These are phyloP conservation scores for Lethenteron reissneri DNA, from an alignment of 2,113 vertebrate genomes.

Conservation along the genomic window DNA sequence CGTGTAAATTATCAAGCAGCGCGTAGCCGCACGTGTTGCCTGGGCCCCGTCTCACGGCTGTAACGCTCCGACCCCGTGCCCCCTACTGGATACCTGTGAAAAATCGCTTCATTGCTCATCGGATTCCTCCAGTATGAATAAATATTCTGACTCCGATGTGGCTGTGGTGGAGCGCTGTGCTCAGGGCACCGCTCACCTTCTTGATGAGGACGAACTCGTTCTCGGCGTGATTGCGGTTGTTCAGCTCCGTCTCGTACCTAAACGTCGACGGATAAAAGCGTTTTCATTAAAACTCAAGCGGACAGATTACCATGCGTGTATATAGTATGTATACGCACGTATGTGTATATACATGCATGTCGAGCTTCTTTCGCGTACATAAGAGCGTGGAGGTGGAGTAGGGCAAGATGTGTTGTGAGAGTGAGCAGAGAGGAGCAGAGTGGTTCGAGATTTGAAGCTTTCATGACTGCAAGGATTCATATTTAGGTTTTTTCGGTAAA, in stretches of 20 bases:
- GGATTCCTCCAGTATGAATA: not conserved
- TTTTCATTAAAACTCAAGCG: no score
- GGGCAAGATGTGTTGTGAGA: no score
- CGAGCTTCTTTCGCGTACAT: no score
- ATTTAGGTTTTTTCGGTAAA: no score
- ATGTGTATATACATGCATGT: no score
- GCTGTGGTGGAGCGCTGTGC: not conserved
- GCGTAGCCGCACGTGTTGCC: not conserved
- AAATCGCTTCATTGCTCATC: not conserved
- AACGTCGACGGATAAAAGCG: not conserved
- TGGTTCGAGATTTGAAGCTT: no score
- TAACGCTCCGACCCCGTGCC: not conserved
- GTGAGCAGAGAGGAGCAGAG: no score
- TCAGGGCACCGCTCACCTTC: constrained; percentile 19
- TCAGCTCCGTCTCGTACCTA: constrained; percentile 27
- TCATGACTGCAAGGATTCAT: no score
- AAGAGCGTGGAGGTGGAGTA: no score
- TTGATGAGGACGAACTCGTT: constrained; percentile 30
- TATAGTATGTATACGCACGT: no score
- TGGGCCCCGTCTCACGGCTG: not conserved
- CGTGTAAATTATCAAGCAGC: not conserved
- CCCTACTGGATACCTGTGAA: no score
- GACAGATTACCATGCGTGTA: no score
- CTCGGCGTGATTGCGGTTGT: constrained; percentile 20
- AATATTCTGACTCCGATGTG: not conserved